Conservation (phyloP, 2,113 vertebrate species). For the Sander lucioperca region DNA sequence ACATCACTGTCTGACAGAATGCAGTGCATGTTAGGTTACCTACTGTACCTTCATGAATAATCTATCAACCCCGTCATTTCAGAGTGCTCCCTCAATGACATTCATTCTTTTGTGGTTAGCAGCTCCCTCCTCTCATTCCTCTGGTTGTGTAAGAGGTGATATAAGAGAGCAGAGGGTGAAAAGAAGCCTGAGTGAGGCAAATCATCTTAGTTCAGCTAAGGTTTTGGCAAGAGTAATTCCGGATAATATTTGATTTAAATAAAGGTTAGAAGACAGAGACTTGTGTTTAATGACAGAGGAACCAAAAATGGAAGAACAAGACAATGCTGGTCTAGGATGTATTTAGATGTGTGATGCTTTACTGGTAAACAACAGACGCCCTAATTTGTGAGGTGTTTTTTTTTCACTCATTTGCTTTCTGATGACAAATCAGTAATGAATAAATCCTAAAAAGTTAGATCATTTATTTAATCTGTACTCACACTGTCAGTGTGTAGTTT, state of each 20-base stretch:
- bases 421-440: neutral
- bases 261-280: neutral
- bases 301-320: neutral
- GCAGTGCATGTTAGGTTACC: constrained; percentile 16
- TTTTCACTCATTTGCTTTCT: neutral
- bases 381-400: neutral
- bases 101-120: constrained; percentile 32
- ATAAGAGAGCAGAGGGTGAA: neutral
- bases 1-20: neutral
- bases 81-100: constrained; percentile 15
- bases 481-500: neutral
- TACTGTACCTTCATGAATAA: constrained; percentile 37
- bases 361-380: neutral
- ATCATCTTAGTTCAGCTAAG: neutral
- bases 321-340: neutral
- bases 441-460: neutral
- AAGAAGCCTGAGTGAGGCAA: neutral
- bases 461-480: neutral
- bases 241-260: neutral
- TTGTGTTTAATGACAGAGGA: neutral
- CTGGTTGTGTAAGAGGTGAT: neutral
- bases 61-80: constrained; percentile 26
- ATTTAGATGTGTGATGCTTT: neutral
- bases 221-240: neutral
- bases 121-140: constrained; percentile 3